Conservation (phyloP, 2,888 invertebrate species). For the Eupithecia subfuscata region DNA sequence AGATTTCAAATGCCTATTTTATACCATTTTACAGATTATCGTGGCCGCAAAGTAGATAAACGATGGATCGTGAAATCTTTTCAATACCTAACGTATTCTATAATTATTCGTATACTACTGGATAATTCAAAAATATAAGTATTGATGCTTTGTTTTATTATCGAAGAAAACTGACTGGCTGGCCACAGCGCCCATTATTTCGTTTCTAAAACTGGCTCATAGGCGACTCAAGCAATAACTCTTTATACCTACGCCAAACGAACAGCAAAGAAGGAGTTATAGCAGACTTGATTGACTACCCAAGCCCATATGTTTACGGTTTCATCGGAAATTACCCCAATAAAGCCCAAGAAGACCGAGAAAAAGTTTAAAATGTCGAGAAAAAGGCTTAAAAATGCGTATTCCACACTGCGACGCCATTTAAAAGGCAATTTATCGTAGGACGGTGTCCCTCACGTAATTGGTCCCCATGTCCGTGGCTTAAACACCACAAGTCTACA, state of each 20-base stretch:
- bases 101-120: no score
- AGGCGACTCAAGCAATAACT: neutral
- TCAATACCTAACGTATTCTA: no score
- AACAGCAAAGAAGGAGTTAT: neutral
- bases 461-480: constrained; percentile 16
- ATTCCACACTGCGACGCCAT: constrained; percentile 6
- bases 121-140: no score
- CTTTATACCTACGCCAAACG: neutral
- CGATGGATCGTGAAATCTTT: no score
- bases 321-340: constrained; percentile 6
- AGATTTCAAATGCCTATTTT: no score
- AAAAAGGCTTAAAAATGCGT: neutral
- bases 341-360: neutral
- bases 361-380: neutral
- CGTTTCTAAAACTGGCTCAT: neutral
- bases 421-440: constrained; percentile 15
- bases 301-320: neutral
- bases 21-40: no score
- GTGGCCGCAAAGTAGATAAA: no score
- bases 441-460: constrained; percentile 11
- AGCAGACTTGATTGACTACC: neutral
- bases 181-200: neutral
- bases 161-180: neutral
- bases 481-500: constrained; percentile 5
- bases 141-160: neutral